phyloP scores from a whole-genome alignment of 2,113 vertebrate species.

The Eudyptes chrysolophus region DNA sequence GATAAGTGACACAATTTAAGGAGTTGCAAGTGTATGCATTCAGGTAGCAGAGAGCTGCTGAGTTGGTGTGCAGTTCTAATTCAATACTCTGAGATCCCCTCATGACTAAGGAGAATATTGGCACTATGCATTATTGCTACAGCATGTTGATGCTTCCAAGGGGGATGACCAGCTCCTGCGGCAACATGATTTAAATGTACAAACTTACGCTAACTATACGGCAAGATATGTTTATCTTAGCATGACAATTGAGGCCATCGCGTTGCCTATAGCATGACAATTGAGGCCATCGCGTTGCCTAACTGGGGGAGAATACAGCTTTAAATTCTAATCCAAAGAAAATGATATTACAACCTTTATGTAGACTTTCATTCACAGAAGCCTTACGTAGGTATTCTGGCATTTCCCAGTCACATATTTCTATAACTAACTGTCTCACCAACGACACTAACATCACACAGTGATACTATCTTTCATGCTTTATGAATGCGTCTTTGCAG shows the following conservation, averaged over 20 bases:
- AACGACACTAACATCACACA: background rate
- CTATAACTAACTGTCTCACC: background rate
- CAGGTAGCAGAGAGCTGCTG: background rate
- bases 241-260: rapidly evolving
- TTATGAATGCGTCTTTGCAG: background rate
- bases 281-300: rapidly evolving
- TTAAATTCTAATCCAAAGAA: background rate
- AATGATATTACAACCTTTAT: background rate
- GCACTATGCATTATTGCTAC: background rate
- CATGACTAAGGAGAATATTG: rapidly evolving
- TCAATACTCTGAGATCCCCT: background rate
- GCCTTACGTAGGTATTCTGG: background rate
- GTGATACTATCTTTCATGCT: background rate
- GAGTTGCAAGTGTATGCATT: background rate
- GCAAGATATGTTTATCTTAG: background rate
- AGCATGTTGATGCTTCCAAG: background rate
- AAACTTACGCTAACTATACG: background rate
- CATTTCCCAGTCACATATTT: background rate
- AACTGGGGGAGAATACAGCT: background rate
- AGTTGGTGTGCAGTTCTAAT: rapidly evolving
- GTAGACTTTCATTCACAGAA: background rate
- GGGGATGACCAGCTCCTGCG: background rate
- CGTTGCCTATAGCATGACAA: background rate
- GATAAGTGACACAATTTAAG: background rate
- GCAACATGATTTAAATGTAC: background rate